phyloP scores from a whole-genome alignment of 2,113 vertebrate species.

The Carassius auratus region DNA sequence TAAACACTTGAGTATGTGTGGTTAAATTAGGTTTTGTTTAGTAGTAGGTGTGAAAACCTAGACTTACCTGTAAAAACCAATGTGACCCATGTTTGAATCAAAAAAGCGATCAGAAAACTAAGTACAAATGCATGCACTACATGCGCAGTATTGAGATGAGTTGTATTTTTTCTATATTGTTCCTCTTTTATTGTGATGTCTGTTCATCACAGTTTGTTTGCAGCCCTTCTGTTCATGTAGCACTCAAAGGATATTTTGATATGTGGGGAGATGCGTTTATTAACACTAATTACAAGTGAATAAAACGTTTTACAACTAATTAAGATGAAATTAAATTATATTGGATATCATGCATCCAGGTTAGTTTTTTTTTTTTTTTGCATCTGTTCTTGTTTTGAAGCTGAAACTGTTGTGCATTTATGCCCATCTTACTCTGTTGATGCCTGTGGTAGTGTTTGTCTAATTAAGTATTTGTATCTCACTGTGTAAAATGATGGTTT shows the following conservation, averaged over 20 bases:
- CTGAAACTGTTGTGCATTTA: neutral
- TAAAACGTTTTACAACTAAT: neutral
- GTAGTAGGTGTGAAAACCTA: neutral
- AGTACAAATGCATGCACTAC: too few relatives aligned
- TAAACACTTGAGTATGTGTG: neutral
- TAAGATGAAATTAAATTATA: slow-evolving; percentile 94
- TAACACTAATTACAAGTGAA: neutral
- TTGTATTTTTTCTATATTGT: neutral
- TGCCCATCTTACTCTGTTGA: neutral
- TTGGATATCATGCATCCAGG: slow-evolving; percentile 96
- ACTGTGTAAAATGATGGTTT: neutral
- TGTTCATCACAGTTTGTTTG: neutral
- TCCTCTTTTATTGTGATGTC: neutral
- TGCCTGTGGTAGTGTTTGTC: neutral
- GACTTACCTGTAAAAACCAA: neutral
- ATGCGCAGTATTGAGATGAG: neutral
- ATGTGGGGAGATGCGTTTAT: neutral
- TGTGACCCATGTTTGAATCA: neutral
- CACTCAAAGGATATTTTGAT: neutral
- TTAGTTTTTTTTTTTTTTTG: slow-evolving; percentile 71
- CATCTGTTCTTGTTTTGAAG: slow-evolving; percentile 45
- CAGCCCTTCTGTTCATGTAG: neutral
- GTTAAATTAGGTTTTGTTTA: neutral
- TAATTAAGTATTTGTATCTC: too few relatives aligned
- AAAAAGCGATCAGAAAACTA: too few relatives aligned